Evolutionary conservation across 2,797 vertebrate species (phyloP).

Genomic region (Crax fasciolata): DNA sequence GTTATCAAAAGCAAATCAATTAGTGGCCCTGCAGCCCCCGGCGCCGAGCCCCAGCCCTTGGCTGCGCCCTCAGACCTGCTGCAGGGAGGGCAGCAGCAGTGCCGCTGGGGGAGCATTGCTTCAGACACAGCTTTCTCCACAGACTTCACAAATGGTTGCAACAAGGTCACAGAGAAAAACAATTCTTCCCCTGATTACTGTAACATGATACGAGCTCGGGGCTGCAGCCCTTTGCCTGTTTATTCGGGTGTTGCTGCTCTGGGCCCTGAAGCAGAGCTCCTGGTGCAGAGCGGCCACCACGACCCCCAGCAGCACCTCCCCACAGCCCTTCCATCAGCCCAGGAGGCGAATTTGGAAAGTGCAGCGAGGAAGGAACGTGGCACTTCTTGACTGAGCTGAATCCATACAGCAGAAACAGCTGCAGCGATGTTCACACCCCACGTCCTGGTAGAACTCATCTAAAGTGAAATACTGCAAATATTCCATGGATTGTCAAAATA

Average conservation of each 20-base stretch:
- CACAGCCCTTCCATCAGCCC: not conserved
- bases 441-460: not conserved
- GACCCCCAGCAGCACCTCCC: not conserved
- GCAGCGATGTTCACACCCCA: not conserved
- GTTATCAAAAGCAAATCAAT: constrained; percentile 19
- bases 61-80: constrained; percentile 27
- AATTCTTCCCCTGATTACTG: constrained; percentile 70
- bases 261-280: not conserved
- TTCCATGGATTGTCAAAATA: constrained; percentile 25
- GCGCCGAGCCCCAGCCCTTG: not conserved
- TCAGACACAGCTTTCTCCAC: constrained; percentile 49
- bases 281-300: not conserved
- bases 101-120: constrained; percentile 40
- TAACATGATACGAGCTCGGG: constrained; percentile 41
- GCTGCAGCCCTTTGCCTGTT: constrained; percentile 44
- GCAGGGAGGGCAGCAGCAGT: not conserved
- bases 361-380: not conserved
- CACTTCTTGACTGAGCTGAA: not conserved
- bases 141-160: constrained; percentile 49
- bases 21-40: not conserved
- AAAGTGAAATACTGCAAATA: constrained; percentile 10
- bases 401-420: not conserved
- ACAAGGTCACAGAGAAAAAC: constrained; percentile 76
- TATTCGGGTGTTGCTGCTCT: not conserved
- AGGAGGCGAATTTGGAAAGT: not conserved